Base-by-base conservation (phyloP, 2,888 invertebrate genomes). In the Diaperis boleti region DNA sequence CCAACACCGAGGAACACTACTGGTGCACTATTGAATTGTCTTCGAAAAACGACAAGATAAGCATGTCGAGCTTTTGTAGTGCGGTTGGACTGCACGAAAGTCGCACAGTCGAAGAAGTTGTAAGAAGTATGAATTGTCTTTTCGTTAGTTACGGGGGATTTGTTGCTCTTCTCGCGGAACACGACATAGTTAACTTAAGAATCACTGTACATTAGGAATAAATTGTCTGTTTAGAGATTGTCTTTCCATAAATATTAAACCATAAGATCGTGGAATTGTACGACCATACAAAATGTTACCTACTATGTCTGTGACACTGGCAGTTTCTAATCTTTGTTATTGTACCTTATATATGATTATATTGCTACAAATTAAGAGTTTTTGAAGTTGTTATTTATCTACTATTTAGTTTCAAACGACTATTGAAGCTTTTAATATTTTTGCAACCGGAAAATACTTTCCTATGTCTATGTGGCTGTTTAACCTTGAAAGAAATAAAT, bases 11-110 rank as follows among this genome's bases (percentile, higher is more conserved):
- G 1, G 76, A 76, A 17, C 62, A 59, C 37, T 77, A 74, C 63
- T 73, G 74, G 39, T 74, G 76, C 63, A 79, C 79, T 1, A 64
- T 81, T 10, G 80, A 81, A 66, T 55, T 81, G 31, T 70, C 76
- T 2, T 79, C 80, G 62, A 71, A 31, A 20, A 66, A 72, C 15
- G 78, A 79, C 47, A 71, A 72, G 26, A 64, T 74, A 26, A 70
- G 73, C 33, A 67, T 73, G 59, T 78, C 79, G 1, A 75, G 77
- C 14, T 76, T 74, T 54, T 81, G 79, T 63, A 68, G 67, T 8
- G 74, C 77, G 29, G 68, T 62, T 20, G 67, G 69, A 6, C 60
- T 76, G 15, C 29, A 33, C 26, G 54, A 54, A 31, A 31, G 41
- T 31, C 37, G 37, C 3, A 52, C 37, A n/a, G 37, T 37, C 13